These are phyloP conservation scores for Ia io DNA, from an alignment of 2,113 vertebrate genomes.

Conservation along the genomic window DNA sequence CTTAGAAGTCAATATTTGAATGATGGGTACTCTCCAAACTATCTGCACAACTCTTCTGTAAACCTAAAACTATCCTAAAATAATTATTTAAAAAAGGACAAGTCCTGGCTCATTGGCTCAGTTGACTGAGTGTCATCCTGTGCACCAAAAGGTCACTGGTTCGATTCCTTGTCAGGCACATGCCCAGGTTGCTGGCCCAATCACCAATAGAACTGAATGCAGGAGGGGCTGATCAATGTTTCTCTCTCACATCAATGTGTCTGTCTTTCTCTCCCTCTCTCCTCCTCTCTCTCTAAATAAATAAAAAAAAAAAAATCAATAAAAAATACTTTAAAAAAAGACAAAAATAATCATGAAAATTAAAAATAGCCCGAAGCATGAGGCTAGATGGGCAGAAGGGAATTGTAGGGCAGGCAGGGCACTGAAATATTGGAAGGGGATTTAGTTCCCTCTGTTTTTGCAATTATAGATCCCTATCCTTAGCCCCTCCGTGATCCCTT, in stretches of 20 bases:
- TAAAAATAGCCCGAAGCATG: neutral
- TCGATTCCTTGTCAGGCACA: neutral
- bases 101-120: neutral
- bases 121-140: neutral
- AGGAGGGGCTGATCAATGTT: neutral
- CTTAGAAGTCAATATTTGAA: neutral
- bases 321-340: neutral
- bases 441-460: neutral
- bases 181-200: neutral
- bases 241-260: neutral
- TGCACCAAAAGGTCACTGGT: neutral
- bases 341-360: neutral
- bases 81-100: neutral
- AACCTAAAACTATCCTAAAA: neutral
- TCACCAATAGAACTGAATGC: neutral
- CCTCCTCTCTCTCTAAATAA: neutral
- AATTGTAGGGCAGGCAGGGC: neutral
- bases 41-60: neutral
- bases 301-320: neutral
- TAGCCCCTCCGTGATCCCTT: neutral
- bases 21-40: neutral
- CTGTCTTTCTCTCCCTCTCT: neutral
- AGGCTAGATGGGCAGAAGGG: neutral
- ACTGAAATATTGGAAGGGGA: neutral
- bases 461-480: neutral